Base-by-base conservation (phyloP, 2,797 vertebrate genomes). In the Sarcophilus harrisii region DNA sequence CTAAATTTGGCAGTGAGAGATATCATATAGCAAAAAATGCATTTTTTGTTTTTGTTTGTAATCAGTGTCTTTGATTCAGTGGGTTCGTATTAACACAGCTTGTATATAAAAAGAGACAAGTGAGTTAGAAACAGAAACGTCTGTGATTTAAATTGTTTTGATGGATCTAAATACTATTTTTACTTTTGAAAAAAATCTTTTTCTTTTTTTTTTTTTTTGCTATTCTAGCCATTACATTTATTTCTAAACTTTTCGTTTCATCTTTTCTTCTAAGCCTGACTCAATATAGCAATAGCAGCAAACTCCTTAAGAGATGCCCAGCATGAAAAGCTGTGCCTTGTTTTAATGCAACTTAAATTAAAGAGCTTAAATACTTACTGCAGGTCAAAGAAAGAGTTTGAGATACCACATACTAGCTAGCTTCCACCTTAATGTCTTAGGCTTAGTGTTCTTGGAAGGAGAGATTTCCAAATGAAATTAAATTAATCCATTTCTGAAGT, bases 301-400 rank as follows among this genome's bases (percentile, higher is more conserved):
- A 95, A 96, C 54, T 92, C 95, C 95, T 94, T 93, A 49, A 95
- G 62, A 97, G 94, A 94, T 98, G 95, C 57, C 96, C 96, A 96
- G 93, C 96, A 95, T 95, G 94, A 97, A 94, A 93, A 96, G 87
- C 54, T 97, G 55, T 96, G 92, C 0, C 60, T 98, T 95, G 73
- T 81, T 81, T 81, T 81, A 81, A 81, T 81, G 73, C 73, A 45
- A 81, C 73, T 45, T 81, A 81, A 81, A 96, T 95, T 96, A 96
- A 96, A 59, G 96, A 94, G 92, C 62, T 94, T 38, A 95, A 97
- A 97, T 97, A 97, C 95, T 96, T 97, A 97, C 92, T 94, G 90
- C 73, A 93, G 73, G 73, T 96, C 93, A 59, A 97, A 90, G 91
- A 92, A 96, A 49, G 95, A 96, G 90, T 96, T 93, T 96, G 95